Conservation (phyloP, 2,113 vertebrate species). For the Spea bombifrons region DNA sequence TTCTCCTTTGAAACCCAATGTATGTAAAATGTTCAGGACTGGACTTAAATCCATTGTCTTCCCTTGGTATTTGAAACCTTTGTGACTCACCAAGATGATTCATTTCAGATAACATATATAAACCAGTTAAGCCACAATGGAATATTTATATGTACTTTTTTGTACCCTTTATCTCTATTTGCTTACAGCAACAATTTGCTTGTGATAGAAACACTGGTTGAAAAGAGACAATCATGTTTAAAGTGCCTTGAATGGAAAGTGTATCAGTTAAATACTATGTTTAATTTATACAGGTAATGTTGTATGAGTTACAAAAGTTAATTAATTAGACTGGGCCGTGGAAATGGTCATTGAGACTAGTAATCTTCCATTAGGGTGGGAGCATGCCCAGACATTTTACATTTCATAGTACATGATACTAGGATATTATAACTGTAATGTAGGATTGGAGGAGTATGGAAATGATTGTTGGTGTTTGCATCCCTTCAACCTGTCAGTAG, state of each 20-base stretch:
- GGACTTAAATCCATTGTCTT: too few relatives aligned
- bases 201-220: not conserved
- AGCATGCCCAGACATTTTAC: too few relatives aligned
- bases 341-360: too few relatives aligned
- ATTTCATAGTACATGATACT: too few relatives aligned
- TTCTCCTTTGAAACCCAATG: too few relatives aligned
- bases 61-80: not conserved
- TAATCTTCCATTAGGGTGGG: too few relatives aligned
- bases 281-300: not conserved
- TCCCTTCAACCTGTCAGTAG: too few relatives aligned
- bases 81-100: not conserved
- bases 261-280: not conserved
- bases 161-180: not conserved
- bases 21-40: too few relatives aligned
- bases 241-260: not conserved
- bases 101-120: not conserved
- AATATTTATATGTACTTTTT: slow-evolving; percentile 2
- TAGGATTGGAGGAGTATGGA: too few relatives aligned
- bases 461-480: too few relatives aligned
- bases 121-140: not conserved
- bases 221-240: slow-evolving; percentile 1
- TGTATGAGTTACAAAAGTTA: not conserved
- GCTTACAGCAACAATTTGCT: slow-evolving; percentile 3
- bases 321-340: not conserved
- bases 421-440: too few relatives aligned